Base-by-base conservation (phyloP, 1,140 invertebrate species). In the Cataglyphis hispanica region DNA sequence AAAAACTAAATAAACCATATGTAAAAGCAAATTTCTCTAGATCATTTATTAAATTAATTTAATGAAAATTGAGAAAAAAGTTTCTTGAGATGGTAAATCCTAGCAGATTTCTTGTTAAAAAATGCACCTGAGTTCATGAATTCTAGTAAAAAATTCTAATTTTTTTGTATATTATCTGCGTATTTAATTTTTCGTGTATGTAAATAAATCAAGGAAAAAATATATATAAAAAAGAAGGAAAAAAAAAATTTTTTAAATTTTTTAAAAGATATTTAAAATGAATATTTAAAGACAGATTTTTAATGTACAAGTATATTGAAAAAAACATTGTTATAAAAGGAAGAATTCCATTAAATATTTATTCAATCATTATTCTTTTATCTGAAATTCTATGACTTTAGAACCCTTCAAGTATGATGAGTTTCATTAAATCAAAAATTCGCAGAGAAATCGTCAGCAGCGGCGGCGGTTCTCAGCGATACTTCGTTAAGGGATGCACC, bases 401-500 rank as follows among this genome's bases (percentile, higher is more conserved):
- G 11, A 60, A 43, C 13, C 61, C 31, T 67, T 4, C n/a, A 31
- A 69, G 22, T 53, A 8, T 78, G 67, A 70, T 19, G 66, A 27
- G 31, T 74, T 83, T 58, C 16, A 83, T 37, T 74, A 83, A 74
- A 83, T 83, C 19, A 72, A 83, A 83, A 83, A 83, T 83, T 83
- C 50, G 53, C 53, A 2, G n/a, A 58, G 27, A 16, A 81, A 56
- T 74, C 16, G 43, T 50, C 46, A 50, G 46, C 4, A 50, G 13
- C 64, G n/a, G 60, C 60, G 13, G 67, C 53, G 53, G 34, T 74
- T 60, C 67, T 83, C 37, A 43, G 66, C 60, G 70, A 78, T 67
- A 67, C 75, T 67, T 85, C 84, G 63, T 78, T 76, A 85, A 69
- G 84, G 43, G 37, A 80, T 85, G 63, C 61, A 78, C 84, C 74